Base-by-base conservation (phyloP, 2,113 vertebrate species). In the Nycticryphes semicollaris region DNA sequence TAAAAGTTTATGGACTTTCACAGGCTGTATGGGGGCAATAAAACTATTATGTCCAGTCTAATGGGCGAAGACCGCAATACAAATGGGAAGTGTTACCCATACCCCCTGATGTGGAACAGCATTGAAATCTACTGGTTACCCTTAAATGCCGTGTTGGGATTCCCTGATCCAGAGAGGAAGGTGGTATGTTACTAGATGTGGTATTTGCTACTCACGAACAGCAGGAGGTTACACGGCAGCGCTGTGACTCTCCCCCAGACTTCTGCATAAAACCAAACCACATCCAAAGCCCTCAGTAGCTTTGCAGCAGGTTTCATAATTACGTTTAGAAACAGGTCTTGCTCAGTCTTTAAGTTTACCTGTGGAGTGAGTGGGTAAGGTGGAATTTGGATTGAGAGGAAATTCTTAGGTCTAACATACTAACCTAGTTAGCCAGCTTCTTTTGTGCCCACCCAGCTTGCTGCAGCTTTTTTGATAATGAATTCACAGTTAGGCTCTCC, bases 1-100 rank as follows among this genome's bases (percentile, higher is more conserved):
- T 97, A 94, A 96, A 96, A 87, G 81, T 93, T 97, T 89, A 97
- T 92, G 66, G 80, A 84, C 84, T 97, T 97, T 89, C 87, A 84
- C 87, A 91, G 89, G 74, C 79, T 92, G 60, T 76, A 53, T n/a
- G 45, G 59, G 47, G 67, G 31, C 94, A 89, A 90, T 97, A 95
- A 97, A 97, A 95, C 93, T 84, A 78, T 95, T 84, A 93, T 82
- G 70, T 90, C 59, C 25, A 3, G 94, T 95, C 82, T 93, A 89
- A 96, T 93, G 91, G 51, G 53, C 78, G 94, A 84, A 84, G 85
- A 83, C 19, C n/a, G 45, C 57, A 43, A 7, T 74, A 84, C 50
- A 90, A 90, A 76, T 87, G 74, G 64, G 89, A 92, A 90, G 91
- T 7, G 4, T 27, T 53, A 72, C 50, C 48, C 78, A 85, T 84